A percentile compares a stretch with the other conserved stretches of the same genome.
Evolutionary conservation across 2,113 vertebrate genomes (phyloP).

Genomic region (Macrotis lagotis): DNA sequence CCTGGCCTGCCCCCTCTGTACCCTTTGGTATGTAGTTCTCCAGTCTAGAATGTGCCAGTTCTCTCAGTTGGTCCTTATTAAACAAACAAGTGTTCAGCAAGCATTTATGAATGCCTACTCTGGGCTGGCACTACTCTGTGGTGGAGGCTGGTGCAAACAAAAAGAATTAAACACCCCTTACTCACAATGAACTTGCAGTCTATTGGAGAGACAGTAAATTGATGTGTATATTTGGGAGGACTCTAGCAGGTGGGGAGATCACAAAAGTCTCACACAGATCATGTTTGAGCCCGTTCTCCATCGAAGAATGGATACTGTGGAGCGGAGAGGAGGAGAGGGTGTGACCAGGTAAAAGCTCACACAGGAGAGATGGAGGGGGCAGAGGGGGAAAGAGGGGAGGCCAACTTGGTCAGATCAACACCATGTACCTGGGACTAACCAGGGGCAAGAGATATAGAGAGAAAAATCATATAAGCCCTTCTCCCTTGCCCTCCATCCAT

Average conservation of each 20-base stretch:
- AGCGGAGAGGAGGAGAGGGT: not conserved
- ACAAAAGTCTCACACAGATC: not conserved
- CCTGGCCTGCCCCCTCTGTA: not conserved
- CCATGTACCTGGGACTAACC: not conserved
- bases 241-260: not conserved
- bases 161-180: not conserved
- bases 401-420: not conserved
- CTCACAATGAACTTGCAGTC: not conserved
- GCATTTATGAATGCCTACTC: not conserved
- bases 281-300: not conserved
- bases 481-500: not conserved
- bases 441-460: not conserved
- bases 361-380: not conserved
- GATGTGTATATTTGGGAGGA: not conserved
- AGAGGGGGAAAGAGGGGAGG: not conserved
- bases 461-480: not conserved
- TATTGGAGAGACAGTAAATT: not conserved
- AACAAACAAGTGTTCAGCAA: not conserved
- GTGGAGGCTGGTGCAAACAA: not conserved
- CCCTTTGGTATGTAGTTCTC: not conserved
- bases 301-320: not conserved
- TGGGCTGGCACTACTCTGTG: not conserved
- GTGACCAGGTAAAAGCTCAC: not conserved
- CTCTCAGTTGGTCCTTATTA: not conserved
- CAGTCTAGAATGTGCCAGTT: not conserved